Evolutionary conservation across 2,797 vertebrate species (phyloP).

Genomic region (Natrix natrix): DNA sequence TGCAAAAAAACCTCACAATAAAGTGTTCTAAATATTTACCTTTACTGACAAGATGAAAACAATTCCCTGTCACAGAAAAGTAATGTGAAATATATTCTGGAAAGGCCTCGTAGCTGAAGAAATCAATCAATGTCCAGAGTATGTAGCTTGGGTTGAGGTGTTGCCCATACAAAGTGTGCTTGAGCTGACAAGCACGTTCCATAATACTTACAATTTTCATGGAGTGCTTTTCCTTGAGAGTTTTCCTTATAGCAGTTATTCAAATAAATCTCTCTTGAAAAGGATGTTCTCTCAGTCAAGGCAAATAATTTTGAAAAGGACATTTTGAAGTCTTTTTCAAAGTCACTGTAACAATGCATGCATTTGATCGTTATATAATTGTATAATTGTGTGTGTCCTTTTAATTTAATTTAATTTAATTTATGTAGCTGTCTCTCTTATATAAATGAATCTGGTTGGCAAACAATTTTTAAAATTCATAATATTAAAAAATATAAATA

Average conservation of each 20-base stretch:
- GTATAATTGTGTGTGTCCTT: accelerated
- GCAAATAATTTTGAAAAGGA: not conserved
- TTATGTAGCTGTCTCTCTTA: not conserved
- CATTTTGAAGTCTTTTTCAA: constrained; percentile 4
- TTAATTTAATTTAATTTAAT: not conserved
- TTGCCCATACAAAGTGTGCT: constrained; percentile 12
- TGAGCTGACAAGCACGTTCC: constrained; percentile 18
- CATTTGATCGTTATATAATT: too few species aligned
- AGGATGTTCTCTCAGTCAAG: not conserved
- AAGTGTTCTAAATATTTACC: constrained; percentile 25
- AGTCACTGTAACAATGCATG: not conserved
- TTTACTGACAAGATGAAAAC: constrained; percentile 15
- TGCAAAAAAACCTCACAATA: not conserved
- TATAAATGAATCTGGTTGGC: not conserved
- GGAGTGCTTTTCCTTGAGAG: not conserved
- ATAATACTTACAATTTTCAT: constrained; percentile 21
- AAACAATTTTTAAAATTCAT: not conserved
- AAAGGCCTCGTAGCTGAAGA: not conserved
- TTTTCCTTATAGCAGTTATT: constrained; percentile 12
- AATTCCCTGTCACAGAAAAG: constrained; percentile 14
- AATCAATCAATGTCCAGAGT: constrained; percentile 16
- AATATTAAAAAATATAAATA: not conserved
- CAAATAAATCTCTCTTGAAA: not conserved
- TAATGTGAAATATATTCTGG: constrained; percentile 26
- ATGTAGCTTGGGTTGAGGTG: constrained; percentile 11